Evolutionary conservation across 2,113 vertebrate genomes (phyloP).

Genomic region (Channa maculata): DNA sequence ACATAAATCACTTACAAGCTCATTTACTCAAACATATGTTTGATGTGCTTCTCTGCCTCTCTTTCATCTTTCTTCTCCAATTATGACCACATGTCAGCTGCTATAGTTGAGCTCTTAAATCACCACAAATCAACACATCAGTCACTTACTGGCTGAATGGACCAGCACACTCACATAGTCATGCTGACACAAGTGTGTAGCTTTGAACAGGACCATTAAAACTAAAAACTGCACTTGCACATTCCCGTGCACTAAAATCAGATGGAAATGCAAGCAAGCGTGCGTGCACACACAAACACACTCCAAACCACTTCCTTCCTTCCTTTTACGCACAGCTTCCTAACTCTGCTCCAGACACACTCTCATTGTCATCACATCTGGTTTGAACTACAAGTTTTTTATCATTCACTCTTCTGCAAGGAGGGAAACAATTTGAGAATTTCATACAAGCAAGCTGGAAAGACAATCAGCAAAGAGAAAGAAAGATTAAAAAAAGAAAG

Average conservation of each 20-base stretch:
- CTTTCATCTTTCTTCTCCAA: slow-evolving; percentile 78
- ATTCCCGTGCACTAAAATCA: slow-evolving; percentile 1
- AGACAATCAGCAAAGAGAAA: slow-evolving; percentile 10
- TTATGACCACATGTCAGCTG: slow-evolving; percentile 89
- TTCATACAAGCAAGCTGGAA: not conserved
- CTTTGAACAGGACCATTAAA: slow-evolving; percentile 16
- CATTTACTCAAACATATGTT: slow-evolving; percentile 44
- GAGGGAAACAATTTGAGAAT: slow-evolving; percentile 14
- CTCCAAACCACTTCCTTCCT: slow-evolving; percentile 48
- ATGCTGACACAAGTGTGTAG: not conserved
- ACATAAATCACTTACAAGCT: slow-evolving; percentile 22
- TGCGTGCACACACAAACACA: not conserved
- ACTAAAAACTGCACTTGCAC: slow-evolving; percentile 9
- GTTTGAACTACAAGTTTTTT: slow-evolving; percentile 60
- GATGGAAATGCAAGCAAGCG: not conserved
- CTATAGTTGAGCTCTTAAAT: slow-evolving; percentile 73
- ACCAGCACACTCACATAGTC: slow-evolving; percentile 23
- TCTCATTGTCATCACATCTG: slow-evolving; percentile 66
- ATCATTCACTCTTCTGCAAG: slow-evolving; percentile 36
- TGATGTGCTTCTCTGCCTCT: slow-evolving; percentile 56
- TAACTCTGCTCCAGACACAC: slow-evolving; percentile 54
- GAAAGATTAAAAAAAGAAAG: not conserved
- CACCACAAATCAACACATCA: slow-evolving; percentile 83
- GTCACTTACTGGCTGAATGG: slow-evolving; percentile 42
- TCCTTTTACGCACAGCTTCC: slow-evolving; percentile 44